phyloP scores from a whole-genome alignment of 2,888 invertebrate genomes.

The Pyrrhosoma nymphula region DNA sequence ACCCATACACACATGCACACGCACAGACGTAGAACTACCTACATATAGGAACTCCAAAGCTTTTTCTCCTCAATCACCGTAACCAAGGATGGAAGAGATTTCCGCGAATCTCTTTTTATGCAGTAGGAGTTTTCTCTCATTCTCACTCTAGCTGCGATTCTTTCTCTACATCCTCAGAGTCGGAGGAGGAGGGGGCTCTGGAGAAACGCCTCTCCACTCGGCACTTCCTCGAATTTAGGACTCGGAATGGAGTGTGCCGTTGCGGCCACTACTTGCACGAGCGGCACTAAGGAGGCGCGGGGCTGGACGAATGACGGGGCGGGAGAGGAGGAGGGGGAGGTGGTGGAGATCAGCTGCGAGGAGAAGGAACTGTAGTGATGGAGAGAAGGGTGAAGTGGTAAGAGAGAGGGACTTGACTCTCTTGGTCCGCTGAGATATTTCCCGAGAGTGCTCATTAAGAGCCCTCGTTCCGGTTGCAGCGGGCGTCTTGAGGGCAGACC shows the following conservation, averaged over 20 bases:
- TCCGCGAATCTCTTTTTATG: not conserved
- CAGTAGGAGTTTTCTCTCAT: not conserved
- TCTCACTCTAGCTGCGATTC: not conserved
- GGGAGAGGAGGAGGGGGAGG: too few species aligned
- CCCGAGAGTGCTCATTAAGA: conserved; percentile 9
- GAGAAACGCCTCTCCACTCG: not conserved
- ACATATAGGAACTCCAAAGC: not conserved
- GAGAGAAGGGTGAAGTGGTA: too few species aligned
- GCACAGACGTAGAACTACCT: too few species aligned
- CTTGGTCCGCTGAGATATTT: not conserved
- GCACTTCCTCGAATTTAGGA: not conserved
- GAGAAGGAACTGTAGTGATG: too few species aligned
- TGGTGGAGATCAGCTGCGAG: too few species aligned
- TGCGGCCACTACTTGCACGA: not conserved
- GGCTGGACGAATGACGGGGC: not conserved
- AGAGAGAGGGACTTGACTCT: not conserved
- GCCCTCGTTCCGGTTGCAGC: not conserved
- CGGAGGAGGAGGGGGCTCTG: not conserved
- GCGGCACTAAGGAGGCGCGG: not conserved
- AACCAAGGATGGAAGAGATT: not conserved
- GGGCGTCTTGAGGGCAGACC: not conserved
- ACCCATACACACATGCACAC: too few species aligned
- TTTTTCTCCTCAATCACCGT: not conserved
- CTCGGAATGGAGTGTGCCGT: not conserved
- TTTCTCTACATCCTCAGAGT: not conserved